Evolutionary conservation across 1,140 invertebrate genomes (phyloP), one percentile per base, ranked within the genome.

Genomic region (Amphibalanus amphitrite): DNA sequence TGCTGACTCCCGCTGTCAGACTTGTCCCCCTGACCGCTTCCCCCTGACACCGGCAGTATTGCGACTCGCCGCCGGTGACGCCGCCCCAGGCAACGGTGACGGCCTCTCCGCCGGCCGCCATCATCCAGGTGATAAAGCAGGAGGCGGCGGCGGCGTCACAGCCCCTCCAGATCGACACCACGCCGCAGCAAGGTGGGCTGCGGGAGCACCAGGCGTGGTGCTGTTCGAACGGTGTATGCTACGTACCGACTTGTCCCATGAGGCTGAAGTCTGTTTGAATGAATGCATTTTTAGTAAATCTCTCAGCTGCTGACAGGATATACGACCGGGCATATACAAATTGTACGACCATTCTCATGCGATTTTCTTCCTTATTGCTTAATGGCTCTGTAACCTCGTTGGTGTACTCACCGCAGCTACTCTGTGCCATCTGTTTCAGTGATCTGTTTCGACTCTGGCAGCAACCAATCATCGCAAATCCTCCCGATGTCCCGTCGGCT

Each of bases 51-150:
- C 47, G 6, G 47, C 47, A 59, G 47, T 59, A 59, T 20, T 59
- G 47, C 17, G 71, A 72, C 65, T 72, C 73, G 33, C 73, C 73
- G 15, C 73, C 73, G 15, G 65, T 74, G 6, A 74, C 73, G 17
- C 73, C 73, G 17, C 73, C 73, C 25, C 73, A 74, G 38, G 13
- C 23, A 1, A 59, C 47, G 13, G 47, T 59, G 47, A 23, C 47
- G 13, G 47, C 47, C 47, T 3, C 17, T 3, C 47, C 47, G 47
- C 47, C 47, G 47, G 47, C 47, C 20, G 47, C 47, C 47, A 59
- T 59, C 47, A 59, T 59, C 47, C 47, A 59, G 47, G 47, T 59
- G 13, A 59, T 59, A 8, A 59, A 59, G 17, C 47, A 59, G 47
- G 47, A 59, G 47, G 47, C 20, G 6, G 47, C 47, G 17, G 47